Base-by-base conservation (phyloP, 2,888 invertebrate genomes). In the Synanthedon myopaeformis region DNA sequence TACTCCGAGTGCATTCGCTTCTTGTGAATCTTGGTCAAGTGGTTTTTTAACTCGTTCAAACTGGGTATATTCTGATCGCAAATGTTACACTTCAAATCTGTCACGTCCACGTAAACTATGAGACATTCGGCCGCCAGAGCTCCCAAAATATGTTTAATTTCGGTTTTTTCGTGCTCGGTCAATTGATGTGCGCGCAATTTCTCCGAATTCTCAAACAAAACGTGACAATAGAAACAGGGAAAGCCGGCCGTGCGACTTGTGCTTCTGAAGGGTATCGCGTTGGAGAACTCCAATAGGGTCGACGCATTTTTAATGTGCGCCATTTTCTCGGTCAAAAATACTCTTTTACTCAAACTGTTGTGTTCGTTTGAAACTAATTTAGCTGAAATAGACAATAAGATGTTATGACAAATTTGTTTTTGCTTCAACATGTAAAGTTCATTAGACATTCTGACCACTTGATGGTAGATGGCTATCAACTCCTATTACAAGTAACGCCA, bases 321-420 rank as follows among this genome's bases (percentile, higher is more conserved):
- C 17, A 5, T 45, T 35, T 35, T 35, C 35, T 35, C 35, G 35
- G 35, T 35, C 10, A 35, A 10, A 35, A 35, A 35, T 10, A 35
- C 35, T 35, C 35, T 35, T 35, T 35, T 35, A 10, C 35, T 35
- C 35, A 35, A 8, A 28, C 28, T 28, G 28, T 8, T 28, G 6
- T 28, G 35, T 35, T 35, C 35, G 35, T 35, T 35, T 41, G 14
- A 10, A 8, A 52, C 23, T 12, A 66, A 57, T 56, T 72, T 69
- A 49, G 64, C 81, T 81, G 72, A 1, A 66, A 51, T 12, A 13
- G 12, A 17, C 8, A 12, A 23, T 19, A 35, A 35, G 4, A 35
- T 35, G 2, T 10, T 8, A 10, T 35, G 10, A 8, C 35, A 35
- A 35, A 35, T 8, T 28, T 28, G 1, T 35, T 1, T 35, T 35